phyloP scores from a whole-genome alignment of 2,797 vertebrate genomes.

The Phrynocephalus vlangalii region DNA sequence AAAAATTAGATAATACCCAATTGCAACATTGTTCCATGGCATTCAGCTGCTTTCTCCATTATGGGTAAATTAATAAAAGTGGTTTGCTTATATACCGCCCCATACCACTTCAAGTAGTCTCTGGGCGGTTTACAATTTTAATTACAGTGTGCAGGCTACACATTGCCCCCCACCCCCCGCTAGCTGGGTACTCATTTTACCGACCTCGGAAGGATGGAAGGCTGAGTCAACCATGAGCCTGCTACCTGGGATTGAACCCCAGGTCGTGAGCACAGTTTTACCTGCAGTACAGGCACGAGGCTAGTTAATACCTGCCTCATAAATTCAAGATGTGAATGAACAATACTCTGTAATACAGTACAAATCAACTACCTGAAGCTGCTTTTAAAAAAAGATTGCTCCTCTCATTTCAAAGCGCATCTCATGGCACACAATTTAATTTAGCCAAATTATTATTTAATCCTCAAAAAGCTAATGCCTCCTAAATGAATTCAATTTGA shows the following conservation, averaged over 20 bases:
- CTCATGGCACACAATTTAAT: background rate
- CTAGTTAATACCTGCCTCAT: background rate
- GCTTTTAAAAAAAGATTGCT: background rate
- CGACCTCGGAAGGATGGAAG: too few relatives aligned
- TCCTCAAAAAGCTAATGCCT: too few relatives aligned
- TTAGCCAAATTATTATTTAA: background rate
- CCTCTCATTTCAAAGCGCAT: background rate
- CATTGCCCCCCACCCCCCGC: too few relatives aligned
- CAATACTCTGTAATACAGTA: background rate
- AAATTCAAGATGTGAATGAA: background rate
- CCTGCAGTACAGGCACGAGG: too few relatives aligned
- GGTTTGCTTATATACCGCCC: too few relatives aligned
- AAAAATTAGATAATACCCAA: slow-evolving; percentile 63
- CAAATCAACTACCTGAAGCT: background rate
- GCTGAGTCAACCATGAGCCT: too few relatives aligned
- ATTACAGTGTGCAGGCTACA: too few relatives aligned
- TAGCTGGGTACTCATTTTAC: too few relatives aligned
- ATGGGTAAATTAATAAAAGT: slow-evolving; percentile 23
- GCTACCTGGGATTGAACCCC: too few relatives aligned
- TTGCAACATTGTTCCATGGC: slow-evolving; percentile 16
- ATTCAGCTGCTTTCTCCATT: slow-evolving; percentile 35
- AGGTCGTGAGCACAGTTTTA: too few relatives aligned
- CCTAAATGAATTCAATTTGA: background rate
- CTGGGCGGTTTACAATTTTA: too few relatives aligned
- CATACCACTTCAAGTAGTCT: too few relatives aligned